phyloP scores from a whole-genome alignment of 2,797 vertebrate species.

The Pipistrellus kuhlii region DNA sequence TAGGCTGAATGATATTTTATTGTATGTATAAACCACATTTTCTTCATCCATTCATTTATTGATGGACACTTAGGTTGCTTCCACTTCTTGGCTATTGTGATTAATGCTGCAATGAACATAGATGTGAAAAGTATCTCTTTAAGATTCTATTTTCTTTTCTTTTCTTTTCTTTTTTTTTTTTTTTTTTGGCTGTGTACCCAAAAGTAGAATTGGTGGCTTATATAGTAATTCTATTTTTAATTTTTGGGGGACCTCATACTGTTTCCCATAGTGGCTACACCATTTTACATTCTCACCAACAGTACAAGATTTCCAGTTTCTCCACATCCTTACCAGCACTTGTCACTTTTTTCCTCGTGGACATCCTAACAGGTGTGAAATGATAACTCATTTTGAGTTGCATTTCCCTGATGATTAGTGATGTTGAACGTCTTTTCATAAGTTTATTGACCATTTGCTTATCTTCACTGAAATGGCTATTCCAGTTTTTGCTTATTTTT shows the following conservation, averaged over 20 bases:
- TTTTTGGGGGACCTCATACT: background rate
- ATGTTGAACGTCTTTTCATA: background rate
- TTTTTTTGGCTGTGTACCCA: background rate
- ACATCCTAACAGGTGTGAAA: background rate
- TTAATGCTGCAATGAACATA: background rate
- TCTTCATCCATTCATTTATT: background rate
- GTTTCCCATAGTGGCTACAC: background rate
- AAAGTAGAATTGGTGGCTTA: background rate
- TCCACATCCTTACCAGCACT: background rate
- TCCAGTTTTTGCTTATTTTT: background rate
- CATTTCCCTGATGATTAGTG: background rate
- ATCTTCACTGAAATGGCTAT: slow-evolving; percentile 14
- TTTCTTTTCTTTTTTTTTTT: background rate
- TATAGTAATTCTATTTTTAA: background rate
- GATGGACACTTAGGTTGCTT: background rate
- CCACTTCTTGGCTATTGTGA: background rate
- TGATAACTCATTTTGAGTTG: background rate
- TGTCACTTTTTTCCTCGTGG: background rate
- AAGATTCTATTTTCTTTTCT: background rate
- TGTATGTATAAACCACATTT: background rate
- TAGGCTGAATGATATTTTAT: background rate
- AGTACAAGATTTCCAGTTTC: background rate
- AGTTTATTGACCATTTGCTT: background rate
- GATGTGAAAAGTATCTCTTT: background rate
- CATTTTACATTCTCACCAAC: background rate